Evolutionary conservation across 2,888 invertebrate species (phyloP).

Genomic region (Cynaeus angustus): DNA sequence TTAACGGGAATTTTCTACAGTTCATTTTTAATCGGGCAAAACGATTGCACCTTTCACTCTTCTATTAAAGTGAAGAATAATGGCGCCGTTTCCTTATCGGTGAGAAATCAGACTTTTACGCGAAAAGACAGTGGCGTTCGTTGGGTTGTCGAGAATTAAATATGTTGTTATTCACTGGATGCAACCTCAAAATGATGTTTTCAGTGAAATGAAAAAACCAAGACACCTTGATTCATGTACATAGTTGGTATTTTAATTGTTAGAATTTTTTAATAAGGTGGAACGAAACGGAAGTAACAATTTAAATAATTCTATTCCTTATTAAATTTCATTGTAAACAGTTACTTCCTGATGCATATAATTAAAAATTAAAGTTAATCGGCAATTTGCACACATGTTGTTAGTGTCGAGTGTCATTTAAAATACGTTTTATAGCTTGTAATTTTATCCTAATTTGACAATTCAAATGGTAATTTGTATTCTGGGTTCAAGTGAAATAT

Average conservation of each 20-base stretch:
- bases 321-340: background rate
- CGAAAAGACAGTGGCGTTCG: background rate
- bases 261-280: background rate
- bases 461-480: background rate
- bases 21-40: conserved; percentile 1
- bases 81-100: conserved; percentile 26
- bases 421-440: background rate
- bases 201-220: too few species aligned
- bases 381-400: background rate
- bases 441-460: background rate
- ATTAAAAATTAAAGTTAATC: background rate
- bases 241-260: conserved; percentile 6
- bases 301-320: conserved; percentile 5
- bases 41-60: conserved; percentile 26
- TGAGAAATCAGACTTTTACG: conserved; percentile 5
- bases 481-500: conserved; percentile 1
- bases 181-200: too few species aligned
- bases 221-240: too few species aligned
- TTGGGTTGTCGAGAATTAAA: background rate
- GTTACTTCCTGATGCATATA: background rate
- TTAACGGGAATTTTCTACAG: background rate
- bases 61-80: conserved; percentile 19
- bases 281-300: background rate
- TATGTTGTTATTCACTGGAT: too few species aligned
- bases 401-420: background rate